Conservation (phyloP, 2,113 vertebrate species). For the Marcusenius ussheri region DNA sequence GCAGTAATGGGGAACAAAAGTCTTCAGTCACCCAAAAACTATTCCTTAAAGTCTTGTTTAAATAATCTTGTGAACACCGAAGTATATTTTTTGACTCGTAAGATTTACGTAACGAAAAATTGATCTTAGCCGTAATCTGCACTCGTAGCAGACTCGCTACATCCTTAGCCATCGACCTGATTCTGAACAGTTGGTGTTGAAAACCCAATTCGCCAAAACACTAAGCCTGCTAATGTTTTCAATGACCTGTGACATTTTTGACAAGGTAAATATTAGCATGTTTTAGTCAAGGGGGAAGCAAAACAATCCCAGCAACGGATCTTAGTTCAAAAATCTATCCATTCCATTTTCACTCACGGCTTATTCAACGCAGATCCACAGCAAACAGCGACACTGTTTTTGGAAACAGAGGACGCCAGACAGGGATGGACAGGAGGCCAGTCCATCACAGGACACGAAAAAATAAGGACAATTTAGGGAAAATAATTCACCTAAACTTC, state of each 20-base stretch:
- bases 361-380: background rate
- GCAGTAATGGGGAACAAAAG: constrained; percentile 21
- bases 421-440: background rate
- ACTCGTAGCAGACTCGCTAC: background rate
- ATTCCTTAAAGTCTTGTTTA: constrained; percentile 19
- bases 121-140: background rate
- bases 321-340: background rate
- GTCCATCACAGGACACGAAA: background rate
- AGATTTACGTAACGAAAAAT: constrained; percentile 3
- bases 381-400: background rate
- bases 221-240: constrained; percentile 30
- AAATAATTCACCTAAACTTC: background rate
- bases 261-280: background rate
- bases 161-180: constrained; percentile 24
- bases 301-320: background rate
- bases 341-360: background rate
- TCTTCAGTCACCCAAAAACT: constrained; percentile 27
- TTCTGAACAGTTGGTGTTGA: constrained; percentile 26
- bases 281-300: background rate
- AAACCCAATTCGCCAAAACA: constrained; percentile 25
- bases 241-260: constrained; percentile 26
- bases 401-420: background rate
- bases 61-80: constrained; percentile 10
- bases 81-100: background rate
- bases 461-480: background rate